Percentiles rank a stretch among this genome's conserved stretches.
Conservation (phyloP, 2,888 invertebrate species). For the Diploptera punctata region DNA sequence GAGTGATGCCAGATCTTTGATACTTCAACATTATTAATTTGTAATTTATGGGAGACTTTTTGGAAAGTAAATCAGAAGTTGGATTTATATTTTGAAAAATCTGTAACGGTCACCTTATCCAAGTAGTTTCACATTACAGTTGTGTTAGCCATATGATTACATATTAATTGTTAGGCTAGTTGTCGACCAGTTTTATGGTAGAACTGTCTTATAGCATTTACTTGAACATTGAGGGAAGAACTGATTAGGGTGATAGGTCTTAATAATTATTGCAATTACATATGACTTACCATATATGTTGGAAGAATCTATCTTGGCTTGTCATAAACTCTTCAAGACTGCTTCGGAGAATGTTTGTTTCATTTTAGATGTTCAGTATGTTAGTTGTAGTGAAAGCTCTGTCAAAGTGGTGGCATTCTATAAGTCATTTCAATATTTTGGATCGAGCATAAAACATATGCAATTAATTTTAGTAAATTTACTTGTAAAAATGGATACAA, state of each 20-base stretch:
- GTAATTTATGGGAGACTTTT: neutral
- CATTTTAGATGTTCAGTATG: constrained; percentile 8
- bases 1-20: constrained; percentile 11
- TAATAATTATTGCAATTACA: neutral
- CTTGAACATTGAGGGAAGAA: neutral
- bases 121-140: neutral
- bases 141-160: neutral
- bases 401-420: neutral
- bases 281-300: too few relatives aligned
- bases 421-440: neutral
- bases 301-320: neutral
- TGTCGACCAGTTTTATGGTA: neutral
- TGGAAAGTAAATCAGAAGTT: neutral
- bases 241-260: neutral
- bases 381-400: constrained; percentile 1
- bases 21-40: neutral
- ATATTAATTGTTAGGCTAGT: neutral
- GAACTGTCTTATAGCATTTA: constrained; percentile 1
- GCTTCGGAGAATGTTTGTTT: neutral
- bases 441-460: neutral
- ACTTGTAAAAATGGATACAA: neutral
- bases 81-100: neutral
- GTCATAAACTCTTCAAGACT: neutral
- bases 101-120: neutral
- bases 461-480: neutral